Evolutionary conservation across 2,888 invertebrate genomes (phyloP).

Genomic region (Autographa pulchrina): DNA sequence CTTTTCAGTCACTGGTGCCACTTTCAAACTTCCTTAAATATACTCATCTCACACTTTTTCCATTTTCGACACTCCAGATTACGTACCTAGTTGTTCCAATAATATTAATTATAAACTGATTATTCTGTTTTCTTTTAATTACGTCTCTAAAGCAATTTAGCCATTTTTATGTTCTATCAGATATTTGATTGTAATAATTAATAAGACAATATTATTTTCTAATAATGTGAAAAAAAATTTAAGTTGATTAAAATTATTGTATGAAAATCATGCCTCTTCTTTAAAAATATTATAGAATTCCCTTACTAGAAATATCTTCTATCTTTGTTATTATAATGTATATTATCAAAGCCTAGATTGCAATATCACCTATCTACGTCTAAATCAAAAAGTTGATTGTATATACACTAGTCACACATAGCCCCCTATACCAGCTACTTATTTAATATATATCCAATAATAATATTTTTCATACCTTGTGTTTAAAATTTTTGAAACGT

Average conservation of each 20-base stretch:
- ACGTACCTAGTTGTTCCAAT: background rate
- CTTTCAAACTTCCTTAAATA: too few relatives aligned
- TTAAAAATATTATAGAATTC: slow-evolving; percentile 18
- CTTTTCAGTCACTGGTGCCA: too few relatives aligned
- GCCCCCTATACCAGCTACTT: slow-evolving; percentile 10
- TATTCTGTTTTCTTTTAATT: background rate
- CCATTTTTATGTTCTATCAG: slow-evolving; percentile 7
- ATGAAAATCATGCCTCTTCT: slow-evolving; percentile 1
- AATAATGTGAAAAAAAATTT: background rate
- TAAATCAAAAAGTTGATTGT: slow-evolving; percentile 14
- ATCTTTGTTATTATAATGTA: slow-evolving; percentile 19
- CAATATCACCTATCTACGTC: slow-evolving; percentile 23
- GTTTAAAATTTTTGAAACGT: slow-evolving; percentile 14
- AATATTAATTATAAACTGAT: slow-evolving; percentile 5
- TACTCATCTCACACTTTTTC: too few relatives aligned
- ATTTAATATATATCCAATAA: slow-evolving; percentile 6
- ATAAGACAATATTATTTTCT: slow-evolving; percentile 3
- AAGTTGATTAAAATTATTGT: slow-evolving; percentile 1
- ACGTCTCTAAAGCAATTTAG: background rate
- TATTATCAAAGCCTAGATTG: slow-evolving; percentile 11
- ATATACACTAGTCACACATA: background rate
- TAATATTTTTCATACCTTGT: background rate
- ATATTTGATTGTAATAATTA: slow-evolving; percentile 7
- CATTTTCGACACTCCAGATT: too few relatives aligned
- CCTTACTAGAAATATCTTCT: slow-evolving; percentile 21